Conservation (phyloP, 2,113 vertebrate genomes). For the Brachyhypopomus gauderio region DNA sequence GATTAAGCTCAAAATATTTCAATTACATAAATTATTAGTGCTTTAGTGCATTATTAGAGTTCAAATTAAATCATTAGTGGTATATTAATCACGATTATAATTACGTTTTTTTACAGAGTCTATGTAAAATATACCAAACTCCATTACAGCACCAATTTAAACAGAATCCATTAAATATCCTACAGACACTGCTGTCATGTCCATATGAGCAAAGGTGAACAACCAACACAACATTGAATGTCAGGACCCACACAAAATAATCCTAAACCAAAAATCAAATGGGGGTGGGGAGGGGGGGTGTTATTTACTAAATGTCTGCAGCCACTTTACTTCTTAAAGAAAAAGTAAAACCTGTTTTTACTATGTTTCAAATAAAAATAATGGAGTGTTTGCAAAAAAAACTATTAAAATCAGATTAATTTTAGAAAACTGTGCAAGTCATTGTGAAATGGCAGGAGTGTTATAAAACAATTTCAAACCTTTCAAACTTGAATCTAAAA, state of each 20-base stretch:
- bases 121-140: not conserved
- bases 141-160: not conserved
- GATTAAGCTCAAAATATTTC: not conserved
- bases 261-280: not conserved
- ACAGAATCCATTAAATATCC: not conserved
- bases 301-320: not conserved
- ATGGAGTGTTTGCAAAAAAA: not conserved
- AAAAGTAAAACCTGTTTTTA: not conserved
- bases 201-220: not conserved
- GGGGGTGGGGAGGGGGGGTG: too few relatives aligned
- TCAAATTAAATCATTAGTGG: not conserved
- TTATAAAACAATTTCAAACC: not conserved
- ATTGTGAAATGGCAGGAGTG: not conserved
- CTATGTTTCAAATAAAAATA: not conserved
- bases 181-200: not conserved
- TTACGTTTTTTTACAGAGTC: not conserved
- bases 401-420: not conserved
- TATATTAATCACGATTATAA: not conserved
- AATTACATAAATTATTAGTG: conserved; percentile 8
- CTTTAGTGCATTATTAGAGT: not conserved
- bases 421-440: too few relatives aligned
- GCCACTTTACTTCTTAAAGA: not conserved
- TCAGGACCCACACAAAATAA: not conserved
- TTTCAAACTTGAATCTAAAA: too few relatives aligned
- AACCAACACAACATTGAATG: not conserved